Conservation (phyloP, 1,140 invertebrate species). For the Eulimnadia texana region DNA sequence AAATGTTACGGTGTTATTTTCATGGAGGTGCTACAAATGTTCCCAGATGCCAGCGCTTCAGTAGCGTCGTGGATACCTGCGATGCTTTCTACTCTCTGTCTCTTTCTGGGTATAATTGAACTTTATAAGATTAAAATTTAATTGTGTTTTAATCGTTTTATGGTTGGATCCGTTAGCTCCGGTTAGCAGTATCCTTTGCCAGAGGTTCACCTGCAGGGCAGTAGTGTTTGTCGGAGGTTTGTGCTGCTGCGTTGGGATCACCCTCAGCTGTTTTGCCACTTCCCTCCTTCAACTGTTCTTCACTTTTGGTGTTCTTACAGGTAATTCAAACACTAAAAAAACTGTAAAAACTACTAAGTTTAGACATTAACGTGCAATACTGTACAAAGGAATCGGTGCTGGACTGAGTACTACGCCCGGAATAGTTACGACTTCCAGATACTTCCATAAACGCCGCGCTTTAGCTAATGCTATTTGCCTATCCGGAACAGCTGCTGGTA, state of each 20-base stretch:
- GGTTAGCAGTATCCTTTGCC: conserved; percentile 53
- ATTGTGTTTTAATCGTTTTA: background rate
- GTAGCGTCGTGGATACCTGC: conserved; percentile 62
- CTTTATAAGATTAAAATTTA: background rate
- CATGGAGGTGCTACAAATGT: conserved; percentile 25
- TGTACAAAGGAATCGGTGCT: conserved; percentile 50
- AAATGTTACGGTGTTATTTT: conserved; percentile 32
- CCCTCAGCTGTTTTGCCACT: conserved; percentile 51
- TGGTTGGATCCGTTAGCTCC: conserved; percentile 39
- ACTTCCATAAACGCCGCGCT: conserved; percentile 61
- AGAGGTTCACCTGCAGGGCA: conserved; percentile 53
- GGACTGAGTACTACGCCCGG: conserved; percentile 60
- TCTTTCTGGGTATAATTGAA: conserved; percentile 46
- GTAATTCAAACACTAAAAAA: too few species aligned
- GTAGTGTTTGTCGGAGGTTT: conserved; percentile 58
- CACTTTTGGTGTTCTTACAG: conserved; percentile 55
- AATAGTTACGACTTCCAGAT: conserved; percentile 60
- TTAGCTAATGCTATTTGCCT: conserved; percentile 62
- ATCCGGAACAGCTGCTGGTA: conserved; percentile 59
- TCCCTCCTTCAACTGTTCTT: conserved; percentile 51
- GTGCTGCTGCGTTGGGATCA: conserved; percentile 51
- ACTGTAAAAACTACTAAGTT: too few species aligned
- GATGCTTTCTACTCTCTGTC: conserved; percentile 52
- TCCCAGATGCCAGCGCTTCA: conserved; percentile 40
- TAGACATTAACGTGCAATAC: too few species aligned